These are phyloP conservation scores for Dinomys branickii DNA, from an alignment of 2,113 vertebrate species.

Conservation along the genomic window DNA sequence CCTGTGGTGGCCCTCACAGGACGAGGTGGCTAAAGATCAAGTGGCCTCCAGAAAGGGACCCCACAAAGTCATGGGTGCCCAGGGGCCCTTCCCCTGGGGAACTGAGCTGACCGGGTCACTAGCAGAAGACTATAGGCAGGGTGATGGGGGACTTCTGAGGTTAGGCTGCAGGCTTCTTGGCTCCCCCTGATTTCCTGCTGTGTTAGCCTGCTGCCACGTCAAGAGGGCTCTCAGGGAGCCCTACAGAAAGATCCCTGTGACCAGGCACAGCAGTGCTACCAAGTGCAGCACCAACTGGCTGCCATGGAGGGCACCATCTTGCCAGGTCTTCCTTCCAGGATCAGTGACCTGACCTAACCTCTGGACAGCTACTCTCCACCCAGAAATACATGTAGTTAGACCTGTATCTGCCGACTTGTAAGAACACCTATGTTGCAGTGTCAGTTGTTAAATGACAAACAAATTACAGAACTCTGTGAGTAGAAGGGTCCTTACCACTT, in stretches of 20 bases:
- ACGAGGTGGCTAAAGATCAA: not conserved
- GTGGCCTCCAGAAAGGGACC: not conserved
- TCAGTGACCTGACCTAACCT: rapidly evolving
- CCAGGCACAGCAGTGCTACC: not conserved
- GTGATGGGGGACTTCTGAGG: too few relatives aligned
- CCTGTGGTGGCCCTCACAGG: not conserved
- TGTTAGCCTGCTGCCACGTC: not conserved
- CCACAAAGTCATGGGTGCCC: too few relatives aligned
- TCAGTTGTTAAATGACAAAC: not conserved
- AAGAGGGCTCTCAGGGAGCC: not conserved
- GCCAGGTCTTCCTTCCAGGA: not conserved
- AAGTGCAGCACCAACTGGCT: rapidly evolving
- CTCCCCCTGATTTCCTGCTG: not conserved
- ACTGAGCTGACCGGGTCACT: rapidly evolving
- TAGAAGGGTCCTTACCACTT: not conserved
- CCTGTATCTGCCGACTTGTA: not conserved
- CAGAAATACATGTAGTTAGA: not conserved
- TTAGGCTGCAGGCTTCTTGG: not conserved
- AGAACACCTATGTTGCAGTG: not conserved
- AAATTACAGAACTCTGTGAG: not conserved
- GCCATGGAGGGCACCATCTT: rapidly evolving
- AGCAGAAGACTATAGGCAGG: not conserved
- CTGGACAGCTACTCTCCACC: not conserved
- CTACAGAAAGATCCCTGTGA: not conserved
- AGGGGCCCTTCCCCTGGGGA: rapidly evolving